Evolutionary conservation across 2,113 vertebrate species (phyloP), one percentile per base, ranked within the genome.

Genomic region (Prietella phreatophila): DNA sequence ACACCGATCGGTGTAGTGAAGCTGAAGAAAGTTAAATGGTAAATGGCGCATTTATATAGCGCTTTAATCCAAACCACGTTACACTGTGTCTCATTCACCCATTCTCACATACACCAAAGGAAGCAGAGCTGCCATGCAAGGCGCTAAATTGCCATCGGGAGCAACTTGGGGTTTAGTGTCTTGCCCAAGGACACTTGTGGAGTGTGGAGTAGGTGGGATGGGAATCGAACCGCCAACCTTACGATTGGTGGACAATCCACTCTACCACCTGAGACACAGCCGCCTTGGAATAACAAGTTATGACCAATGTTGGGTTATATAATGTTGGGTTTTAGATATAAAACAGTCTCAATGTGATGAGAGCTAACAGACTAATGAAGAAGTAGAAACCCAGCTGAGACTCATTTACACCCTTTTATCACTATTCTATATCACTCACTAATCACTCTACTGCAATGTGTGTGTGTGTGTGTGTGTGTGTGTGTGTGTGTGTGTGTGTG

Each of bases 321-420:
- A 36, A 36, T 36, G 36, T 36, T 36, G 36, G 36, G 36, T 36
- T 36, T 36, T 36, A 61, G 84, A 25, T 61, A 73, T 75, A 85
- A 85, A 85, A 76, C 56, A 33, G 39, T 5, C 56, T 3, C 36
- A 30, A 8, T 50, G 84, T 61, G 56, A 61, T 63, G 71, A 78
- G 56, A 20, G 71, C 19, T 73, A 85, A 61, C 2, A 47, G 71
- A 20, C 56, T 85, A 78, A 86, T 50, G 30, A 79, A 65, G 73
- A 78, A 63, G 53, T 11, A 86, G 85, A 50, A 86, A 33, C 58
- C 17, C 42, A 53, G 39, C 85, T 47, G 53, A 33, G 71, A 65
- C 85, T 86, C 39, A 47, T 79, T 86, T 60, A 78, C 55, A 39
- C 63, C 47, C 79, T 83, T 60, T 75, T 63, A 86, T 63, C 65